These are phyloP conservation scores for Pica pica DNA, from an alignment of 2,113 vertebrate species.

Conservation along the genomic window DNA sequence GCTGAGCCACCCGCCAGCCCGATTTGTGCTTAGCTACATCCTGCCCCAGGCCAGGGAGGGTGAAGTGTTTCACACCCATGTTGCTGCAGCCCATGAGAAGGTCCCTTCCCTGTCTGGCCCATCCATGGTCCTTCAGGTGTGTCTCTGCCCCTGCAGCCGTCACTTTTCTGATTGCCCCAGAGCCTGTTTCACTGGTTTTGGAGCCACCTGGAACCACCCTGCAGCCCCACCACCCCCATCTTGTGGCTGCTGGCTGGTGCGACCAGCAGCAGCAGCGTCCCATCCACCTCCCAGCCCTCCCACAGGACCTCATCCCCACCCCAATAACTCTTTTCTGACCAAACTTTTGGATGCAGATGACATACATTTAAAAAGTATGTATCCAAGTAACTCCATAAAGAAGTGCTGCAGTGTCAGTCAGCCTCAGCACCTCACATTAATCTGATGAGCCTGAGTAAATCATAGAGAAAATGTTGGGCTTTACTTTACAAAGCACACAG, in stretches of 20 bases:
- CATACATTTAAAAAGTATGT: not conserved
- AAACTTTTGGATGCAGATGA: not conserved
- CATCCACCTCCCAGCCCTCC: accelerated
- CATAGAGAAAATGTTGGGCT: not conserved
- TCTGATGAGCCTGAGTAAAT: not conserved
- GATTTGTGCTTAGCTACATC: not conserved
- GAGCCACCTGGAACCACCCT: not conserved
- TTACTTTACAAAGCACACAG: not conserved
- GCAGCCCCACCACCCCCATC: not conserved
- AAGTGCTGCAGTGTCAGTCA: not conserved
- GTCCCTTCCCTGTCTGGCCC: not conserved
- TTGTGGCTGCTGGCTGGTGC: accelerated
- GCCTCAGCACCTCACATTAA: not conserved
- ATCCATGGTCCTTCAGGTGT: accelerated
- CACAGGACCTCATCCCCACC: accelerated
- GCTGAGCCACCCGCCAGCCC: accelerated
- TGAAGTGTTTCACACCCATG: accelerated
- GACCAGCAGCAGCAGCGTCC: not conserved
- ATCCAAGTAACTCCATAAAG: not conserved
- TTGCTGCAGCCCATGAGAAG: accelerated
- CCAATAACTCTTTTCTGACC: not conserved
- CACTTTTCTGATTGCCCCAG: not conserved
- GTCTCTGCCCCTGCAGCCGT: not conserved
- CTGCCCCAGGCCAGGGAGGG: accelerated
- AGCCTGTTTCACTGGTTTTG: not conserved